Conservation (phyloP, 2,113 vertebrate species). For the Ciconia stormi region DNA sequence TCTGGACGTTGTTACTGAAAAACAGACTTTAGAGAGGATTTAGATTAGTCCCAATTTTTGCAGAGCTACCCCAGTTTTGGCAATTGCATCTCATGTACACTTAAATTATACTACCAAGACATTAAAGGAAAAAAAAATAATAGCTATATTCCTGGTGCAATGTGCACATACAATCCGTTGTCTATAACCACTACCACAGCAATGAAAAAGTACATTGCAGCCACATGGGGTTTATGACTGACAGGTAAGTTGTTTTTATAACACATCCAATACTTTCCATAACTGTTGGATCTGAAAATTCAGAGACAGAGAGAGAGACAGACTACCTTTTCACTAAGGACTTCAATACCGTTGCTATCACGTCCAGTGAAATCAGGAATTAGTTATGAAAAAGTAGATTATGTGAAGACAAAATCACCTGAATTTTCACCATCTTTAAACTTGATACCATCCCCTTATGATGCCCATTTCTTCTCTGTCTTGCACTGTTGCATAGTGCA, state of each 20-base stretch:
- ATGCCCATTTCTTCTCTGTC: background rate
- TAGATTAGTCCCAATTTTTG: background rate
- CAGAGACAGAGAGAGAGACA: background rate
- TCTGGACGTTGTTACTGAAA: background rate
- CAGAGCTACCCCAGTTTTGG: background rate
- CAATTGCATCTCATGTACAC: background rate
- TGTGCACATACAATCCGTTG: fast-evolving
- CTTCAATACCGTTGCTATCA: background rate
- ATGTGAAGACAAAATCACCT: background rate
- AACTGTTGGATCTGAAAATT: background rate
- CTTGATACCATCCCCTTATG: background rate
- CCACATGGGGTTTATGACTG: background rate
- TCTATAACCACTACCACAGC: background rate
- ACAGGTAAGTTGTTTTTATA: background rate
- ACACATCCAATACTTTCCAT: background rate
- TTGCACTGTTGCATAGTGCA: background rate
- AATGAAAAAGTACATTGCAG: background rate
- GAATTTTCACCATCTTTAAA: background rate
- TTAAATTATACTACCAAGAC: background rate
- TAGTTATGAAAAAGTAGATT: background rate
- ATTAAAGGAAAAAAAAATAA: background rate
- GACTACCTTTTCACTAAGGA: background rate
- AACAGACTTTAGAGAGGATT: background rate
- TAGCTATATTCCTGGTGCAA: background rate
- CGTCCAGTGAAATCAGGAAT: background rate